Base-by-base conservation (phyloP, 1,140 invertebrate species). In the Atta cephalotes region DNA sequence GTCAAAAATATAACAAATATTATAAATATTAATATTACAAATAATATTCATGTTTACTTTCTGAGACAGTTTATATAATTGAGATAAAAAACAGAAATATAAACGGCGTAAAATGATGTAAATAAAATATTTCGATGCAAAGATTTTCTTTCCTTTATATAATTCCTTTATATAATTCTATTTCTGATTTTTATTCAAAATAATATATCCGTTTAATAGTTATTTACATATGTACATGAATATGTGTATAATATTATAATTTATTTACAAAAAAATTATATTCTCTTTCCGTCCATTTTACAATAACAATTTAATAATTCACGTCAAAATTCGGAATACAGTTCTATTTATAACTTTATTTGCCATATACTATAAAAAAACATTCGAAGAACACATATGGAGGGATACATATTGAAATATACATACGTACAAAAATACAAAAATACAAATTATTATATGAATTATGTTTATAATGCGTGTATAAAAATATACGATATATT, bases 121-220 rank as follows among this genome's bases (percentile, higher is more conserved):
- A 76, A 84, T 84, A 84, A 84, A 84, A 60, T 84, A 76, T 62
- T 74, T 51, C 25, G 31, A 9, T 62, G 21, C 35, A 28, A 56
- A 35, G 2, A 56, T 45, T 70, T 81, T 51, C 3, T 68, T 56
- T 16, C n/a, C 1, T 68, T 58, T 21, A 82, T 18, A 60, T 18
- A 39, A 25, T 25, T 51, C 16, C 16, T 21, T 21, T 21, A 21
- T 21, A 21, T 21, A 21, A 21, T 21, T 21, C 21, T 35, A 35
- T 21, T 51, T 2, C 4, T 31, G 9, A 74, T 72, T n/a, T 49
- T 5, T 49, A 60, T 21, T 10, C 25, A 62, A 18, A 45, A 45
- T 49, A 45, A 18, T 18, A 16, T 18, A 77, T 63, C 3, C 16
- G 21, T 62, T 77, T 25, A 45, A 2, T 14, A 31, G 14, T 25